Conservation (phyloP, 2,888 invertebrate species). For the Drosophila tanythrix region DNA sequence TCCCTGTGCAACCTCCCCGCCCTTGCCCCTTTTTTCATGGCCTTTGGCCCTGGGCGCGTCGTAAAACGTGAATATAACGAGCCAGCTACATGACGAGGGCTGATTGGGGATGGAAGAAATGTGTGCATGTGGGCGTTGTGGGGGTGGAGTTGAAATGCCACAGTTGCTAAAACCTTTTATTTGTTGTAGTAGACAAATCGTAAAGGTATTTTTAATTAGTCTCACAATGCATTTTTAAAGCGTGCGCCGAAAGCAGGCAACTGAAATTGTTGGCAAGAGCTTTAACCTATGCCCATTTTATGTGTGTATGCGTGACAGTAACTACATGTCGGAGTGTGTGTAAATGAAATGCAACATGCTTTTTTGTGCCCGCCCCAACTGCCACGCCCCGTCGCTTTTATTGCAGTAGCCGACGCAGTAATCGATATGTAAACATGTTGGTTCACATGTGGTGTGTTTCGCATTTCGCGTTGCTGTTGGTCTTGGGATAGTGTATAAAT, state of each 20-base stretch:
- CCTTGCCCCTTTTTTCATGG: slow-evolving; percentile 33
- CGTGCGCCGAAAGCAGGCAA: slow-evolving; percentile 21
- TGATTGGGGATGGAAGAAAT: slow-evolving; percentile 9
- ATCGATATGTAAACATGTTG: slow-evolving; percentile 78
- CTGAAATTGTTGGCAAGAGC: slow-evolving; percentile 8
- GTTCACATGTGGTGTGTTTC: slow-evolving; percentile 32
- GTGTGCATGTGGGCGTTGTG: not conserved
- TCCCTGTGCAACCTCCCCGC: slow-evolving; percentile 16
- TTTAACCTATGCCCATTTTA: slow-evolving; percentile 27
- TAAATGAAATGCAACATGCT: slow-evolving; percentile 69
- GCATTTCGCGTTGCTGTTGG: slow-evolving; percentile 7
- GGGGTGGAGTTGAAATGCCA: slow-evolving; percentile 25
- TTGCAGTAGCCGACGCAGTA: slow-evolving; percentile 59
- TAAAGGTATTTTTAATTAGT: slow-evolving; percentile 73
- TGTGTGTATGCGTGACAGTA: slow-evolving; percentile 14
- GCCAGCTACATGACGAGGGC: slow-evolving; percentile 49
- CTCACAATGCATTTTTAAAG: slow-evolving; percentile 53
- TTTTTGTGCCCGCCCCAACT: slow-evolving; percentile 26
- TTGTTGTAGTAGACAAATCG: slow-evolving; percentile 49
- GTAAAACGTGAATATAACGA: slow-evolving; percentile 77
- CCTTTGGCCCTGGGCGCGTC: slow-evolving; percentile 62
- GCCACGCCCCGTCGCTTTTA: slow-evolving; percentile 56
- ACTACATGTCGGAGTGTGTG: slow-evolving; percentile 9
- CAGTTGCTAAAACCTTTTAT: slow-evolving; percentile 67
- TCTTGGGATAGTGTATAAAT: slow-evolving; percentile 63